These are phyloP conservation scores for Ranitomeya imitator DNA, from an alignment of 2,113 vertebrate genomes.

Conservation along the genomic window DNA sequence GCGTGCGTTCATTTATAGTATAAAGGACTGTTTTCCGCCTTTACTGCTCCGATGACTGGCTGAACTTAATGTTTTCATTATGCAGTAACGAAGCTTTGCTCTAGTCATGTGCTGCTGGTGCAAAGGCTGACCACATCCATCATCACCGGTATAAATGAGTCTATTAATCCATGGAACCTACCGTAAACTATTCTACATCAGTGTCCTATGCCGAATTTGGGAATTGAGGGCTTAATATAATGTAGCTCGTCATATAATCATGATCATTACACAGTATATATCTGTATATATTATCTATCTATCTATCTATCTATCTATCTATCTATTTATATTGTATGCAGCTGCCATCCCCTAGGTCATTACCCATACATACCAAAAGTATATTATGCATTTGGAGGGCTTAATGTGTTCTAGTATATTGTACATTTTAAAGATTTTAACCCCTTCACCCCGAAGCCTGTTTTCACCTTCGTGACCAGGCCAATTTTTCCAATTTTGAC, in stretches of 20 bases:
- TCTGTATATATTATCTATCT: too few species aligned
- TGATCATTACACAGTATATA: background rate
- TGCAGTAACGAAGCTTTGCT: background rate
- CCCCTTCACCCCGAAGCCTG: too few species aligned
- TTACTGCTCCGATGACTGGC: background rate
- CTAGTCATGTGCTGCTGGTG: background rate
- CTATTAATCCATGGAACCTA: background rate
- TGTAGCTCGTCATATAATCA: background rate
- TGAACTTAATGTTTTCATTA: too few species aligned
- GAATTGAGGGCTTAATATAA: background rate
- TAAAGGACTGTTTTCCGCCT: background rate
- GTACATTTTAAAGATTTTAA: too few species aligned
- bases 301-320: too few species aligned
- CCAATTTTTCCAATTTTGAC: too few species aligned
- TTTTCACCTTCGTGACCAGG: too few species aligned
- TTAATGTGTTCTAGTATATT: too few species aligned
- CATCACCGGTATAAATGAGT: background rate
- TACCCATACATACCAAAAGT: too few species aligned
- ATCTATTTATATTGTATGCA: too few species aligned
- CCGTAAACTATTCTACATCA: background rate
- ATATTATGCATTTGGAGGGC: too few species aligned
- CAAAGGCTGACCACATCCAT: background rate
- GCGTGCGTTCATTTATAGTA: background rate
- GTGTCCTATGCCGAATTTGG: background rate
- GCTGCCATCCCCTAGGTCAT: too few species aligned